Evolutionary conservation across 1,140 invertebrate genomes (phyloP), one percentile per base, ranked within the genome.

Genomic region (Ceratina japonica): DNA sequence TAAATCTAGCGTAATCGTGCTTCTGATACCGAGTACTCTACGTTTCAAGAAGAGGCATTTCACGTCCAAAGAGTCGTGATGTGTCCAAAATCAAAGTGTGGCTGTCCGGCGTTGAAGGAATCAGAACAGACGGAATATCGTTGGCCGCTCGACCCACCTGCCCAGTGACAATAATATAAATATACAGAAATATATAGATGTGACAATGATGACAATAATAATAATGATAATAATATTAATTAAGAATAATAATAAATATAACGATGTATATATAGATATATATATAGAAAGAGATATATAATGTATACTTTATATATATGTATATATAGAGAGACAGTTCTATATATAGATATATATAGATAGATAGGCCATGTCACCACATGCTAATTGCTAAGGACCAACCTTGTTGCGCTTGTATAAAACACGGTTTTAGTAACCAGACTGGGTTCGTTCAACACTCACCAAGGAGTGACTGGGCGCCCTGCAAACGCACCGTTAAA

Each of bases 301-400:
- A 44, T 44, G 37, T 44, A 3, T 44, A 44, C 37, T 44, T 44
- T 73, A 83, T 87, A 87, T 86, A 87, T 86, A 89, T 88, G 88
- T 87, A 87, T 86, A 87, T 84, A 88, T 79, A 88, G 83, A 84
- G 84, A 87, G 85, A 90, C 84, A 44, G 37, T 44, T 44, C 37
- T 44, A 44, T 44, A 44, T 44, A 44, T 44, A 44, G 37, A 44
- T 44, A 44, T 44, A 44, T 44, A 44, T 44, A 91, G 86, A 91
- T 87, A 91, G 79, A 90, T 91, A 92, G 91, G 91, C 91, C 90
- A 92, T 90, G 88, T 92, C 91, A 92, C 92, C 90, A 88, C 92
- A 92, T 92, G 92, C 92, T 92, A 92, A 88, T 92, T 92, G 88
- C 91, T 92, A 91, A 92, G 91, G 91, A 92, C 91, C 92, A 91